phyloP scores from a whole-genome alignment of 1,140 invertebrate genomes.

The Penaeus japonicus region DNA sequence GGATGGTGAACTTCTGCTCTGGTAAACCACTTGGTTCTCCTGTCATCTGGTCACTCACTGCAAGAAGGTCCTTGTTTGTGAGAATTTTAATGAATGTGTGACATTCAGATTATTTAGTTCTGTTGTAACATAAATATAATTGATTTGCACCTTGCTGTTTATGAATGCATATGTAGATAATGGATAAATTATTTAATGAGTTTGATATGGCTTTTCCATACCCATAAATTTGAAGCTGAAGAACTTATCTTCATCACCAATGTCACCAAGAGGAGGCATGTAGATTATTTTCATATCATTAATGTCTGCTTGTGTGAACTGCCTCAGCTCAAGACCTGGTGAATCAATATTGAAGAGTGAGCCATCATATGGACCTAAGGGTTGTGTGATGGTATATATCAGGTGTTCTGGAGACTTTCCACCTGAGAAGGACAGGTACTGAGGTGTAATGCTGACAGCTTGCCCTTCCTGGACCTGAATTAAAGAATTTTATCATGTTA shows the following conservation, averaged over 20 bases:
- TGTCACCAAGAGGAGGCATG: conserved; percentile 63
- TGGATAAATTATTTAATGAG: no score
- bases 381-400: conserved; percentile 65
- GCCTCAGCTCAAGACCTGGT: conserved; percentile 63
- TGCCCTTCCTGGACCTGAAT: conserved; percentile 53
- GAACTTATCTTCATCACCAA: conserved; percentile 48
- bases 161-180: no score
- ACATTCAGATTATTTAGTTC: not conserved
- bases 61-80: not conserved
- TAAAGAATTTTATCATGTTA: not conserved
- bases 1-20: conserved; percentile 54
- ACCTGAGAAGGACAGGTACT: conserved; percentile 43
- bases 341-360: conserved; percentile 66
- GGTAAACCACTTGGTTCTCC: conserved; percentile 19
- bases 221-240: conserved; percentile 58
- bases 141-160: no score
- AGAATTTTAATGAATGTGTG: not conserved
- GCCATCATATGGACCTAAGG: conserved; percentile 64
- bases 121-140: not conserved
- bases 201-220: not conserved
- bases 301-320: conserved; percentile 66
- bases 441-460: conserved; percentile 46
- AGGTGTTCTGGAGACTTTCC: conserved; percentile 61
- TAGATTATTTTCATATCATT: conserved; percentile 66
- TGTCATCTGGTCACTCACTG: conserved; percentile 40